Conservation (phyloP, 2,888 invertebrate species). For the Amorpha juglandis region DNA sequence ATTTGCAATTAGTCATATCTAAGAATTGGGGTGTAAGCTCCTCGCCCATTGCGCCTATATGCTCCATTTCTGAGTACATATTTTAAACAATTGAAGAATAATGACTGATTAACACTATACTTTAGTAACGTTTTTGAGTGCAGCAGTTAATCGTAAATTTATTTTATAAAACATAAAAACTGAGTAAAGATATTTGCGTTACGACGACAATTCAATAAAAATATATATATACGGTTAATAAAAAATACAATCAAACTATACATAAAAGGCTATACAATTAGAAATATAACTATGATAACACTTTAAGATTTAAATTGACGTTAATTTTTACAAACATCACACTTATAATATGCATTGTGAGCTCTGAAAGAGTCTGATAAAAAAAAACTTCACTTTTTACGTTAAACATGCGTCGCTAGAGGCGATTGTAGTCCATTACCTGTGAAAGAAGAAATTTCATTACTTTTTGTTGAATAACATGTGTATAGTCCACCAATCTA, state of each 20-base stretch:
- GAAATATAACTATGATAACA: constrained; percentile 20
- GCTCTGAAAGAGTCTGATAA: background rate
- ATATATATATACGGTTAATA: background rate
- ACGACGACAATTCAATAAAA: background rate
- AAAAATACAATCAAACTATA: background rate
- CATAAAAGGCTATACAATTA: constrained; percentile 3
- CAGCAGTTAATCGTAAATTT: background rate
- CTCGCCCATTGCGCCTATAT: too few relatives aligned
- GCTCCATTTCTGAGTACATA: too few relatives aligned
- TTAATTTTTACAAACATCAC: constrained; percentile 25
- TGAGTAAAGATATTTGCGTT: background rate
- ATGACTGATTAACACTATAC: too few relatives aligned
- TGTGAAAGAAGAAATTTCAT: constrained; percentile 49
- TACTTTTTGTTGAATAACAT: constrained; percentile 28
- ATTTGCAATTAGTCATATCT: too few relatives aligned
- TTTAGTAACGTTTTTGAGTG: too few relatives aligned
- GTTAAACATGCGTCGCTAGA: constrained; percentile 86
- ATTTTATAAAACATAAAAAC: background rate
- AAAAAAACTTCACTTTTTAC: constrained; percentile 35
- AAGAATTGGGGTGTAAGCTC: too few relatives aligned
- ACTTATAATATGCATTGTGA: constrained; percentile 2
- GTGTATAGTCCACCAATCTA: too few relatives aligned
- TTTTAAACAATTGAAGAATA: too few relatives aligned
- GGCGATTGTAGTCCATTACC: constrained; percentile 78
- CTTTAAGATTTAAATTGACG: constrained; percentile 27